Evolutionary conservation across 2,888 invertebrate species (phyloP).

Genomic region (Lucinisca nassula): DNA sequence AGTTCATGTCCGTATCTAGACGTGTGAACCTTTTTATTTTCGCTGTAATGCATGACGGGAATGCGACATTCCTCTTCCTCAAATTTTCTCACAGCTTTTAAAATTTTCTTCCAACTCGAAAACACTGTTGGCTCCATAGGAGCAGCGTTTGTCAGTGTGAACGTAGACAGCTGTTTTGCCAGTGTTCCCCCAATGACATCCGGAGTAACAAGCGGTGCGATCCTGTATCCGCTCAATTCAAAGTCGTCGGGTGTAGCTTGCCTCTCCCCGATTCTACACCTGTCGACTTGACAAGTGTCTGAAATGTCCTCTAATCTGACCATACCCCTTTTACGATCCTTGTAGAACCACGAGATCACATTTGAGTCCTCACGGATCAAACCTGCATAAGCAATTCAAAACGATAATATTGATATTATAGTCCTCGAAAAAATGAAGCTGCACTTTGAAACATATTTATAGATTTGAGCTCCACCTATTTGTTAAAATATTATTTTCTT

Average conservation of each 20-base stretch:
- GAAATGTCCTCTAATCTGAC: conserved; percentile 61
- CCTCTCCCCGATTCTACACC: conserved; percentile 75
- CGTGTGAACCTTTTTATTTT: conserved; percentile 30
- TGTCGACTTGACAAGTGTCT: conserved; percentile 45
- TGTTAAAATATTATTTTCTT: too few relatives aligned
- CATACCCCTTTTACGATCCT: conserved; percentile 73
- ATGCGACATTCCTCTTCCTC: conserved; percentile 78
- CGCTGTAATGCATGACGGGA: conserved; percentile 51
- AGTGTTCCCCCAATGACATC: conserved; percentile 76
- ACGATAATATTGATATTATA: too few relatives aligned
- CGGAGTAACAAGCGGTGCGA: conserved; percentile 76
- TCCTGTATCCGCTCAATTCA: conserved; percentile 73
- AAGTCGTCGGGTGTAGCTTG: conserved; percentile 76
- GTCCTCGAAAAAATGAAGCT: too few relatives aligned
- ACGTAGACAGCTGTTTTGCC: conserved; percentile 72
- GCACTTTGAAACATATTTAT: too few relatives aligned
- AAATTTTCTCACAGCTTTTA: conserved; percentile 72
- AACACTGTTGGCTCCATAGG: conserved; percentile 79
- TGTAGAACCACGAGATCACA: conserved; percentile 75
- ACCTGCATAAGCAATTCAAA: too few relatives aligned
- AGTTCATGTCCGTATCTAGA: conserved; percentile 62
- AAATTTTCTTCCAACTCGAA: conserved; percentile 75
- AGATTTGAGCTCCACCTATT: too few relatives aligned
- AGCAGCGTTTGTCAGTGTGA: conserved; percentile 80
- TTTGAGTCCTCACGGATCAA: conserved; percentile 74